These are phyloP conservation scores for Nettapus auritus DNA, from an alignment of 2,113 vertebrate species.

Conservation along the genomic window DNA sequence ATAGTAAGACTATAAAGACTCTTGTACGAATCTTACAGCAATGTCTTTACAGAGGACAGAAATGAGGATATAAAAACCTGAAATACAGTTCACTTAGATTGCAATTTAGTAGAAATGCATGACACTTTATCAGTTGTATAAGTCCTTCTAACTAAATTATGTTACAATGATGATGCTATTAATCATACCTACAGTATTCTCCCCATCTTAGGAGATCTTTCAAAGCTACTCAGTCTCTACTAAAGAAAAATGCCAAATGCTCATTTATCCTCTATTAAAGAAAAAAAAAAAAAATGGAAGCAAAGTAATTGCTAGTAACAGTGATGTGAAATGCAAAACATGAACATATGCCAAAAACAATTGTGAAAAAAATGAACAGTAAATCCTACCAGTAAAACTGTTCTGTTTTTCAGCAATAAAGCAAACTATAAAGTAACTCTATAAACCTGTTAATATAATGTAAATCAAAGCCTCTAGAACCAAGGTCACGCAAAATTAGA, in stretches of 20 bases:
- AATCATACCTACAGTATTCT: conserved; percentile 40
- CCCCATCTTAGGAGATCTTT: conserved; percentile 14
- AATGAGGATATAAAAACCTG: conserved; percentile 70
- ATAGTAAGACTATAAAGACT: conserved; percentile 54
- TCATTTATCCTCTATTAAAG: conserved; percentile 65
- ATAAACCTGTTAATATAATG: conserved; percentile 47
- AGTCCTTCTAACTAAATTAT: conserved; percentile 74
- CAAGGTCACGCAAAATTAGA: conserved; percentile 33
- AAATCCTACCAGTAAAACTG: conserved; percentile 62
- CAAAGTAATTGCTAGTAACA: conserved; percentile 60
- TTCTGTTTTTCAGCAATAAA: conserved; percentile 45
- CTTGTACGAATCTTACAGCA: conserved; percentile 58
- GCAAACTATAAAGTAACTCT: conserved; percentile 10
- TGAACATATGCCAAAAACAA: conserved; percentile 67
- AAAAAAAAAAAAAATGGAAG: conserved; percentile 62
- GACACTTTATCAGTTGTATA: conserved; percentile 68
- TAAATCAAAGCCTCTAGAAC: conserved; percentile 41
- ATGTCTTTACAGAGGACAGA: conserved; percentile 67
- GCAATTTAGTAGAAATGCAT: conserved; percentile 68
- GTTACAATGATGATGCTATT: conserved; percentile 67
- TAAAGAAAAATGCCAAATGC: conserved; percentile 40
- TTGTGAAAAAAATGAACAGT: conserved; percentile 30
- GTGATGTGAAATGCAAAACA: conserved; percentile 63
- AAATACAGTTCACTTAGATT: conserved; percentile 71
- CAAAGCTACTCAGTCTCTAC: conserved; percentile 33